These are phyloP conservation scores for Meghimatium bilineatum DNA, from an alignment of 2,888 invertebrate species.

Conservation along the genomic window DNA sequence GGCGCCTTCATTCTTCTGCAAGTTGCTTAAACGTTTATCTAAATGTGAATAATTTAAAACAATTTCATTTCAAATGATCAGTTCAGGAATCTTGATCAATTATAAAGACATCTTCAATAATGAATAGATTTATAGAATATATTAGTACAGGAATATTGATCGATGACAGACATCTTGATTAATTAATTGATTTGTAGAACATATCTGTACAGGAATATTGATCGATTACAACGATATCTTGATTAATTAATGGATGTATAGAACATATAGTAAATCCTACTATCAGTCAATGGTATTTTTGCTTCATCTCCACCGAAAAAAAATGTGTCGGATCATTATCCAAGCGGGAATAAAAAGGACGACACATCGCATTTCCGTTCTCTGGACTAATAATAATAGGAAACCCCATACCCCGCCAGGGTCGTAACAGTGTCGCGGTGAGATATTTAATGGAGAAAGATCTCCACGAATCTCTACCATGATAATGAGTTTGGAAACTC, in stretches of 20 bases:
- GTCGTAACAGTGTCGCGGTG: no score
- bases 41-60: neutral
- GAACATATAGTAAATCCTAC: neutral
- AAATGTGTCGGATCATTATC: no score
- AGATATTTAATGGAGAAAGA: no score
- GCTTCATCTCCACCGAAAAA: no score
- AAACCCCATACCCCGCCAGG: no score
- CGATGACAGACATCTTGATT: neutral
- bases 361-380: no score
- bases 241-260: neutral
- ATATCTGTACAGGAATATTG: neutral
- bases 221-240: neutral
- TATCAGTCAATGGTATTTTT: no score
- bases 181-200: neutral
- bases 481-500: no score
- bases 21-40: conserved; percentile 16
- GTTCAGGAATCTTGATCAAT: neutral
- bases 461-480: no score
- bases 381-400: no score
- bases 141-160: neutral
- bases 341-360: no score
- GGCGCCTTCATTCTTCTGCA: neutral
- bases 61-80: conserved; percentile 1
- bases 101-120: neutral
- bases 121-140: neutral